Conservation (phyloP, 2,797 vertebrate species). For the Fistularia tabacaria region DNA sequence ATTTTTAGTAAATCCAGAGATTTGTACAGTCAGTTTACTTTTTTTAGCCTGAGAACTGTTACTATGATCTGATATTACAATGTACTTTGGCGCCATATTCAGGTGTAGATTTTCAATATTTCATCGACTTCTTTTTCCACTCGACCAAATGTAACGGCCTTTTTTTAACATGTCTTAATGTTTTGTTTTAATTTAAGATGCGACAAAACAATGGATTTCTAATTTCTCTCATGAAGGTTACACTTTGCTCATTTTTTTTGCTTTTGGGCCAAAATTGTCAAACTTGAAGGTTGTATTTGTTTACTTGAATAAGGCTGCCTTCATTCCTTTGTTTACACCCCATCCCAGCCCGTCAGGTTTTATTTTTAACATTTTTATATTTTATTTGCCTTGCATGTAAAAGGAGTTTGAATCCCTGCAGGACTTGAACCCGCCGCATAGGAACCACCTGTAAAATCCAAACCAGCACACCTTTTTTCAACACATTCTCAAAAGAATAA, state of each 20-base stretch:
- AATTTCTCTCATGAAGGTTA: not conserved
- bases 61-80: constrained; percentile 13
- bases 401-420: not conserved
- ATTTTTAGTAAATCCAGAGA: constrained; percentile 72
- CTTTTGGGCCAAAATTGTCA: constrained; percentile 35
- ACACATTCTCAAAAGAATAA: constrained; percentile 1
- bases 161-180: constrained; percentile 6
- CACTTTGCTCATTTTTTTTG: too few species aligned
- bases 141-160: constrained; percentile 40
- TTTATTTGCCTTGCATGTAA: constrained; percentile 20
- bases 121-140: constrained; percentile 28
- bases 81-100: constrained; percentile 49
- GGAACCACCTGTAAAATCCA: constrained; percentile 38
- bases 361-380: not conserved
- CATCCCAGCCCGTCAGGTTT: constrained; percentile 1
- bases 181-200: too few species aligned
- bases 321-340: constrained; percentile 16
- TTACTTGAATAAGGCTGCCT: constrained; percentile 41
- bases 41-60: constrained; percentile 62
- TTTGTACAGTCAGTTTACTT: constrained; percentile 72
- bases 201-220: too few species aligned
- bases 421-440: constrained; percentile 1
- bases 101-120: constrained; percentile 48
- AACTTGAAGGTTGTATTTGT: constrained; percentile 41
- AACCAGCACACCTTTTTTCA: constrained; percentile 44